Conservation (phyloP, 2,113 vertebrate species). For the Seriola quinqueradiata region DNA sequence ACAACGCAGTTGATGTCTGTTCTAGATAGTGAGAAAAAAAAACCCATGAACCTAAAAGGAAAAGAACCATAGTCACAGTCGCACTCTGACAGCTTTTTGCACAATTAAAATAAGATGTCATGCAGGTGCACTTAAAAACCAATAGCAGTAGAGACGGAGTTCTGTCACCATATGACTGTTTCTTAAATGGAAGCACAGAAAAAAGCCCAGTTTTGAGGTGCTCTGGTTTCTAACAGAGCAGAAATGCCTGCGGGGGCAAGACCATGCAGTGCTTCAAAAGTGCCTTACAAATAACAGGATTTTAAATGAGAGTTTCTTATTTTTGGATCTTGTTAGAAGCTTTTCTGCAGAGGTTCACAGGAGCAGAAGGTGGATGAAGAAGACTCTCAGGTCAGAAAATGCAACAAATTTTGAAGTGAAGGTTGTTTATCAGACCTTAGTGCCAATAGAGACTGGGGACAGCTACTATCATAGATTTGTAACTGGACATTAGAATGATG, state of each 20-base stretch:
- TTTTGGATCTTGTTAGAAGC: neutral
- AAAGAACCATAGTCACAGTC: neutral
- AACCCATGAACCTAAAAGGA: neutral
- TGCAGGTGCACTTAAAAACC: neutral
- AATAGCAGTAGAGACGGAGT: neutral
- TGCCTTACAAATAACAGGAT: neutral
- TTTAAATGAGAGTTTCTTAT: neutral
- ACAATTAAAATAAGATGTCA: conserved; percentile 6
- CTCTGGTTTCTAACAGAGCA: neutral
- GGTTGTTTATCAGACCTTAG: no score
- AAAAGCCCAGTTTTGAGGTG: conserved; percentile 5
- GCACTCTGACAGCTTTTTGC: conserved; percentile 4
- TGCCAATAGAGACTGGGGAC: no score
- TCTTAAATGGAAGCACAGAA: conserved; percentile 2
- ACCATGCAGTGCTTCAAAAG: conserved; percentile 18
- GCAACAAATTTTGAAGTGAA: neutral
- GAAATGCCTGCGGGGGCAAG: neutral
- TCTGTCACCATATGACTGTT: conserved; percentile 1
- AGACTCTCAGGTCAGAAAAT: neutral
- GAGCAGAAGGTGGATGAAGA: neutral
- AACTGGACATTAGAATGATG: no score
- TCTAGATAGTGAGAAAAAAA: neutral
- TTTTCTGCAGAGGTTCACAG: neutral
- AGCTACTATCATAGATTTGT: no score
- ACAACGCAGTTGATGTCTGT: neutral